Evolutionary conservation across 2,113 vertebrate genomes (phyloP), one percentile per base, ranked within the genome.

Genomic region (Oryzias curvinotus): DNA sequence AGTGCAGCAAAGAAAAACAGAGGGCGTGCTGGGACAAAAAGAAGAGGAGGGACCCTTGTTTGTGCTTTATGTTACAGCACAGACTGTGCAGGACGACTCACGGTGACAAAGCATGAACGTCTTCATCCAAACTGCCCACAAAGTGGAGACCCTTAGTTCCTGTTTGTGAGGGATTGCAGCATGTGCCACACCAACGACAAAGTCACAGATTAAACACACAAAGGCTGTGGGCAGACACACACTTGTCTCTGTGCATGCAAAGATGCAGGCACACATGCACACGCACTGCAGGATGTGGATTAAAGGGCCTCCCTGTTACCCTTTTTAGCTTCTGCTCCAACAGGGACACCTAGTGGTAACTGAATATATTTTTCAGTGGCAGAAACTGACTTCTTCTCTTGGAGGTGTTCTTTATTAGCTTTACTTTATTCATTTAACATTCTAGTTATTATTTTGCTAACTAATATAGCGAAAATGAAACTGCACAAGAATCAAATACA

Each of bases 301-400:
- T 53, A 16, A 65, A 15, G 21, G 8, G 56, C 52, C 43, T 49
- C 2, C 36, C 30, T 28, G 55, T 55, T 60, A 61, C 3, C 43
- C 0, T 6, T 18, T 47, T 44, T 42, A 61, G 79, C 75, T 59
- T 53, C 58, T 87, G 82, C 64, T 73, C 67, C 86, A 82, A 84
- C 61, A 82, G 79, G 16, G 85, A 85, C 87, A 87, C 82, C 86
- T 42, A 67, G 86, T 86, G 89, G 79, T 43, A 3, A 0, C 5
- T 23, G 30, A 49, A 71, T 62, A 42, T 45, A 53, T 44, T 30
- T 12, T 36, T 36, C 8, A 2, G 26, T 28, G 21, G 21, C 21
- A 23, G 21, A 23, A 23, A 23, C 21, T 23, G 5, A 36, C 3
- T 3, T 36, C 36, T 3, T 2, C 12, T 36, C 12, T 36, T 36